Percentiles rank a stretch among this genome's conserved stretches.
Evolutionary conservation across 2,113 vertebrate genomes (phyloP).

Genomic region (Erpornis zantholeuca): DNA sequence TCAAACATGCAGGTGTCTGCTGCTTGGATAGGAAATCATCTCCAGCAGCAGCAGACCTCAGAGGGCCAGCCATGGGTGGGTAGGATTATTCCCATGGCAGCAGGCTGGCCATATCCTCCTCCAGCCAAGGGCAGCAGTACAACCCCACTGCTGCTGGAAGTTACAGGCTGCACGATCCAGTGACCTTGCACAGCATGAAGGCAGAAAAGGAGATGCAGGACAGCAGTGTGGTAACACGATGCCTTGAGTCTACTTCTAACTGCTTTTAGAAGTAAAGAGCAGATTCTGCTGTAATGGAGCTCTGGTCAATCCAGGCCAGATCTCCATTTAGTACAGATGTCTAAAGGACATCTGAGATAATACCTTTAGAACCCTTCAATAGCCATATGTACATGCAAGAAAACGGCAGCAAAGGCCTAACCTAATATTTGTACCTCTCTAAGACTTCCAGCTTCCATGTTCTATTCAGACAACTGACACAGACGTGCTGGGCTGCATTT

Average conservation of each 20-base stretch:
- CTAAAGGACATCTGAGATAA: not conserved
- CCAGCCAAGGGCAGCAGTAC: not conserved
- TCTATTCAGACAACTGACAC: slow-evolving; percentile 25
- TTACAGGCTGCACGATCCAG: not conserved
- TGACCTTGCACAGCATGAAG: not conserved
- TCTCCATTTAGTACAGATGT: slow-evolving; percentile 4
- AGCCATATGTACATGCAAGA: slow-evolving; percentile 42
- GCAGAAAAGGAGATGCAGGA: slow-evolving; percentile 33
- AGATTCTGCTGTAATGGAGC: slow-evolving; percentile 17
- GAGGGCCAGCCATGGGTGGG: not conserved
- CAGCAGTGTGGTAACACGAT: slow-evolving; percentile 20
- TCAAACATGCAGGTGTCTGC: not conserved
- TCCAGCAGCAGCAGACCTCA: not conserved
- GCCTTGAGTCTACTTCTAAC: slow-evolving; percentile 52
- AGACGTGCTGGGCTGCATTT: slow-evolving; percentile 39
- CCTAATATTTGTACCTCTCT: slow-evolving; percentile 46
- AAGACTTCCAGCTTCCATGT: slow-evolving; percentile 49
- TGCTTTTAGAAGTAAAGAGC: slow-evolving; percentile 30
- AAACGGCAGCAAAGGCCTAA: slow-evolving; percentile 47
- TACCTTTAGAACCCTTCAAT: slow-evolving; percentile 61
- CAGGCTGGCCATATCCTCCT: not conserved
- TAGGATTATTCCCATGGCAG: not conserved
- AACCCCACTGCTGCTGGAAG: not conserved
- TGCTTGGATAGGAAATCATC: not conserved
- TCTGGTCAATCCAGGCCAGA: not conserved